phyloP scores from a whole-genome alignment of 2,113 vertebrate genomes.

The Microcebus lehilahytsara region DNA sequence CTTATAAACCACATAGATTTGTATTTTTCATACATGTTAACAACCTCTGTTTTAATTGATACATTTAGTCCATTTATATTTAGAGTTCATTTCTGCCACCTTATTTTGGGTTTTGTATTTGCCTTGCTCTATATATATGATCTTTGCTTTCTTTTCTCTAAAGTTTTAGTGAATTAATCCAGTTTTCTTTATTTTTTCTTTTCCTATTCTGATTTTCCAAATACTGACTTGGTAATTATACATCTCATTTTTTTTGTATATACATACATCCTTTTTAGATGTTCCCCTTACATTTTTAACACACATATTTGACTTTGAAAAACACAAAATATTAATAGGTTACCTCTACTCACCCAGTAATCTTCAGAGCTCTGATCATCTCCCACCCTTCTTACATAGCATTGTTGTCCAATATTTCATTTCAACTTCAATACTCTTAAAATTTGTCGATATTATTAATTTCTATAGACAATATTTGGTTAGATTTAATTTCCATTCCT shows the following conservation, averaged over 20 bases:
- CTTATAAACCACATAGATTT: not conserved
- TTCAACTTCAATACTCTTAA: not conserved
- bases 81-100: not conserved
- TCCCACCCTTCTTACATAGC: not conserved
- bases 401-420: not conserved
- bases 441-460: not conserved
- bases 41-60: not conserved
- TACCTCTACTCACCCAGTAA: not conserved
- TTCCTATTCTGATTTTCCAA: not conserved
- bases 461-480: not conserved
- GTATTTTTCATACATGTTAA: not conserved
- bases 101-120: slow-evolving; percentile 9
- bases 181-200: not conserved
- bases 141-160: not conserved
- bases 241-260: not conserved
- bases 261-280: not conserved
- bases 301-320: slow-evolving; percentile 9
- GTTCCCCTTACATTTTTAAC: not conserved
- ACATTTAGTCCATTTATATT: not conserved
- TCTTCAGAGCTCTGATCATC: not conserved
- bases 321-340: not conserved
- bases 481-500: slow-evolving; percentile 1
- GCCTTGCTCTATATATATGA: not conserved
- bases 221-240: not conserved
- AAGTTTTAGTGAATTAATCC: not conserved